phyloP scores from a whole-genome alignment of 2,797 vertebrate genomes.

The Phaenicophaeus curvirostris region DNA sequence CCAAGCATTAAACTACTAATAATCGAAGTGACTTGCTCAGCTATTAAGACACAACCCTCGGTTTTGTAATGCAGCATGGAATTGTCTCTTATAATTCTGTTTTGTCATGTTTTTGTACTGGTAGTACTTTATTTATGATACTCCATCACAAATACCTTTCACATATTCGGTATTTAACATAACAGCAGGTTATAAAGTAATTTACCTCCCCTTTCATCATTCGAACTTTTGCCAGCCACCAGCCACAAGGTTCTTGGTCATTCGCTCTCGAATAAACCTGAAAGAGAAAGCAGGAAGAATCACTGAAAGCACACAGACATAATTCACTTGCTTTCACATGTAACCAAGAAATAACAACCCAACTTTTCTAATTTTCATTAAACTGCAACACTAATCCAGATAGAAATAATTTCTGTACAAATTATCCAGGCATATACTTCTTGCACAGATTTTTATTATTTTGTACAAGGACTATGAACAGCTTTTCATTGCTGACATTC shows the following conservation, averaged over 20 bases:
- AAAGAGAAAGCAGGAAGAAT: background rate
- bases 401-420: background rate
- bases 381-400: background rate
- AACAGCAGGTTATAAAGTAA: conserved; percentile 3
- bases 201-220: conserved; percentile 99
- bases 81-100: background rate
- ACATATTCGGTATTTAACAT: background rate
- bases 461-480: background rate
- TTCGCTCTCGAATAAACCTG: conserved; percentile 97
- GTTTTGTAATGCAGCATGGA: background rate
- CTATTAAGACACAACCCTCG: background rate
- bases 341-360: background rate
- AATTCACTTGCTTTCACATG: background rate
- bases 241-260: conserved; percentile 98
- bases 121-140: background rate
- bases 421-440: background rate
- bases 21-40: background rate
- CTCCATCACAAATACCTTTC: background rate
- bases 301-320: background rate
- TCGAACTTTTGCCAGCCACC: conserved; percentile 98
- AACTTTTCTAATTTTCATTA: background rate
- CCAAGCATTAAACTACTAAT: background rate
- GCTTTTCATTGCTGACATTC: background rate
- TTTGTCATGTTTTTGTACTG: background rate
- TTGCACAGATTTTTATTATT: background rate